Evolutionary conservation across 2,888 invertebrate genomes (phyloP).

Genomic region (Lasioglossum villosulum): DNA sequence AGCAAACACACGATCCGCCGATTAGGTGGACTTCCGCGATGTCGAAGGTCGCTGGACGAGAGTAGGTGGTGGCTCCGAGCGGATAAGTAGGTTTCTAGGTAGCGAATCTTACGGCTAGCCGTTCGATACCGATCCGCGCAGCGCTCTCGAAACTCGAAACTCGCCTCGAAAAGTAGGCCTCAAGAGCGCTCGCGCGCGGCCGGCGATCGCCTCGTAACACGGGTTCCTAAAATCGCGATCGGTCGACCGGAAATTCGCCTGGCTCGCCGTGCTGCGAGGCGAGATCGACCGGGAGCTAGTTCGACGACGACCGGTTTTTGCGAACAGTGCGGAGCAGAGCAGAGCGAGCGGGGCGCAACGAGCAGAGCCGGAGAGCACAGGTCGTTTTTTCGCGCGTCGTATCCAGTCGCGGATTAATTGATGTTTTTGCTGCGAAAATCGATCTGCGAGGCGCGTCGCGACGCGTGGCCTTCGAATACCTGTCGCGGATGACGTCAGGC

Average conservation of each 20-base stretch:
- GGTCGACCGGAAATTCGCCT: neutral
- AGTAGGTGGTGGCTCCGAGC: slow-evolving; percentile 38
- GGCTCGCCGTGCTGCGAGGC: neutral
- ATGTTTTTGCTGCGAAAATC: slow-evolving; percentile 57
- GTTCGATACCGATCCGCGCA: slow-evolving; percentile 36
- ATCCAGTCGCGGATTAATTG: slow-evolving; percentile 29
- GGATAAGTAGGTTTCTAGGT: slow-evolving; percentile 57
- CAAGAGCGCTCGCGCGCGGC: neutral
- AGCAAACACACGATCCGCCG: slow-evolving; percentile 46
- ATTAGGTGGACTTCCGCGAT: slow-evolving; percentile 53
- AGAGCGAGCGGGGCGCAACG: neutral
- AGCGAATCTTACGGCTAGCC: slow-evolving; percentile 43
- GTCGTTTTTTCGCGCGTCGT: slow-evolving; percentile 32
- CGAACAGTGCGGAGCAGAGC: neutral
- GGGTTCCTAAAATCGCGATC: neutral
- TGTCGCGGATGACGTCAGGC: slow-evolving; percentile 81
- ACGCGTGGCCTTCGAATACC: slow-evolving; percentile 66
- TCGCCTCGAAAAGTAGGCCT: slow-evolving; percentile 22
- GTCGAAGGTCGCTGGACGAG: slow-evolving; percentile 53
- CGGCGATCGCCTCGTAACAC: neutral
- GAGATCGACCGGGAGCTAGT: neutral
- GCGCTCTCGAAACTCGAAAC: slow-evolving; percentile 30
- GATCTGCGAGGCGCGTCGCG: slow-evolving; percentile 57
- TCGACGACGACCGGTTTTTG: neutral
- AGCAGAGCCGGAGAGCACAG: slow-evolving; percentile 1